A percentile compares a stretch with the other conserved stretches of the same genome.
phyloP scores from a whole-genome alignment of 2,797 vertebrate genomes.

The Rhinogobio ventralis region DNA sequence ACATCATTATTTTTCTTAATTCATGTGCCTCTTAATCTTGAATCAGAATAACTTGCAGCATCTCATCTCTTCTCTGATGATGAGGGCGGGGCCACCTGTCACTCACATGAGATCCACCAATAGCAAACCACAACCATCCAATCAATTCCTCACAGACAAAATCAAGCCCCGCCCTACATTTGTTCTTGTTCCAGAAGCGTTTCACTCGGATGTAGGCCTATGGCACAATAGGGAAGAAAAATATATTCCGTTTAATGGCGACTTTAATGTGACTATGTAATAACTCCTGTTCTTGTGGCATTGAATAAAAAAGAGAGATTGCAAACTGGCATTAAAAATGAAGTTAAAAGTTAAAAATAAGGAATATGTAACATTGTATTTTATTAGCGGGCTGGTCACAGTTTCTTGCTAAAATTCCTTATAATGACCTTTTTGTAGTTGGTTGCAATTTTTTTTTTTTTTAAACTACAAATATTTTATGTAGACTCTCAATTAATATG shows the following conservation, averaged over 20 bases:
- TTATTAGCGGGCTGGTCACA: background rate
- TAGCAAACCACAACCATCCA: no score
- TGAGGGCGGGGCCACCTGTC: background rate
- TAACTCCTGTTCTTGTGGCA: background rate
- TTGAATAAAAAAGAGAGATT: background rate
- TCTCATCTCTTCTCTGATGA: background rate
- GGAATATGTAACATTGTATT: no score
- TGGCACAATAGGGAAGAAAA: background rate
- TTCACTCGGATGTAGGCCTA: background rate
- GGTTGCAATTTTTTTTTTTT: no score
- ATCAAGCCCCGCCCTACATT: no score
- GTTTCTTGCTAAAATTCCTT: background rate
- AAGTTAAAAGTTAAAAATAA: background rate
- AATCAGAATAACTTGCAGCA: no score
- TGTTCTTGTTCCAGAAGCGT: background rate
- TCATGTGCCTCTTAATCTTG: background rate
- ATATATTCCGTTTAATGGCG: background rate
- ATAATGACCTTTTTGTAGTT: background rate
- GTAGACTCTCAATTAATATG: background rate
- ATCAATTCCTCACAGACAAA: no score
- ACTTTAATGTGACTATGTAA: background rate
- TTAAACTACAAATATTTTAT: background rate
- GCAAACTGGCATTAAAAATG: background rate
- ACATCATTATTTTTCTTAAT: background rate
- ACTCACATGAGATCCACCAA: background rate